phyloP scores from a whole-genome alignment of 2,888 invertebrate genomes.

The Lycocerus yunnanus region DNA sequence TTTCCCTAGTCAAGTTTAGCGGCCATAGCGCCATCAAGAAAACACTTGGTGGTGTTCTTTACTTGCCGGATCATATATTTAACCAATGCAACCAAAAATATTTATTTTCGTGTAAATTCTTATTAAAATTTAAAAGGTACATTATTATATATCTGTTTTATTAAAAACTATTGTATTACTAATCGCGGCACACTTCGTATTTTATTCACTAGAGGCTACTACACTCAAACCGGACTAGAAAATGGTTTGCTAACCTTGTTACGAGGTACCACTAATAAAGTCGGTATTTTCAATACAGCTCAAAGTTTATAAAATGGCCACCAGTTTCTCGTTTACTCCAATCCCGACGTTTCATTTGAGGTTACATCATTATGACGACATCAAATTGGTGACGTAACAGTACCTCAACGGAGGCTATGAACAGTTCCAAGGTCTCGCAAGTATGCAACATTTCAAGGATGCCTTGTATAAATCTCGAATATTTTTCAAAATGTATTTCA shows the following conservation, averaged over 20 bases:
- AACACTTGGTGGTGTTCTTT: conserved; percentile 51
- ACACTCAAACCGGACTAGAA: conserved; percentile 33
- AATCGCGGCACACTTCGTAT: conserved; percentile 20
- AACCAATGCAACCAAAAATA: conserved; percentile 22
- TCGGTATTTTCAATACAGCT: conserved; percentile 52
- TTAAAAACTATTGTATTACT: conserved; percentile 26
- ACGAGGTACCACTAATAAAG: conserved; percentile 46
- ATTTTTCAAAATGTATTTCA: not conserved
- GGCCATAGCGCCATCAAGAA: conserved; percentile 54
- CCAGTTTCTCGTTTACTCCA: conserved; percentile 53
- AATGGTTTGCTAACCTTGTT: conserved; percentile 63
- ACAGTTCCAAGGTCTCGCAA: conserved; percentile 55
- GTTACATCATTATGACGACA: conserved; percentile 53
- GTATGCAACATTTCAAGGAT: conserved; percentile 39
- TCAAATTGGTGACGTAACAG: conserved; percentile 53
- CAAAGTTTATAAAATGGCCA: conserved; percentile 73
- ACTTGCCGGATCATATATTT: conserved; percentile 40
- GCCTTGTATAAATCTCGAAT: conserved; percentile 12
- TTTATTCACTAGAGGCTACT: conserved; percentile 35
- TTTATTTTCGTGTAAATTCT: conserved; percentile 5
- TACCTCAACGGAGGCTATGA: conserved; percentile 52
- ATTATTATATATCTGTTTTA: conserved; percentile 21
- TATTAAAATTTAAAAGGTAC: conserved; percentile 18
- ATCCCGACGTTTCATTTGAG: conserved; percentile 48
- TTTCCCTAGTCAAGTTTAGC: conserved; percentile 52